Percentiles rank a stretch among this genome's conserved stretches.
Evolutionary conservation across 2,888 invertebrate species (phyloP).

Genomic region (Rotaria macrura): DNA sequence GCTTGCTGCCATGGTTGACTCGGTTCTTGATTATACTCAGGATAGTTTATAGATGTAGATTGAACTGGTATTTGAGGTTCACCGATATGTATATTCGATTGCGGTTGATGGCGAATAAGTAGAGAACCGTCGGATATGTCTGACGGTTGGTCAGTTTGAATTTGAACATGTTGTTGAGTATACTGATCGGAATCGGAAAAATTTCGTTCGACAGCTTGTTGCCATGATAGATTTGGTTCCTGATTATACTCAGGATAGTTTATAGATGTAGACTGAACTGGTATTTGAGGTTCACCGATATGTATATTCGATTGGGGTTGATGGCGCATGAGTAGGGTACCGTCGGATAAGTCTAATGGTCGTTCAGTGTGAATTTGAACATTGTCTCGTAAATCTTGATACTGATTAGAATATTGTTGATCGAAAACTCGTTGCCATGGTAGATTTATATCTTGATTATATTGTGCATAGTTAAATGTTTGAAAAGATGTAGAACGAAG

Average conservation of each 20-base stretch:
- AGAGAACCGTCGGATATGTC: not conserved
- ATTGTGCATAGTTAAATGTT: not conserved
- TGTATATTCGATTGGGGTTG: too few species aligned
- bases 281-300: too few species aligned
- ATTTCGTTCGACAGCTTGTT: too few species aligned
- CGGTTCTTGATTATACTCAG: not conserved
- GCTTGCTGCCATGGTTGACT: too few species aligned
- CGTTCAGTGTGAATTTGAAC: too few species aligned
- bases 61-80: not conserved
- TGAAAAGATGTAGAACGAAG: not conserved
- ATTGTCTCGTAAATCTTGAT: not conserved
- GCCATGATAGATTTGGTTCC: too few species aligned
- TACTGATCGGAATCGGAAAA: too few species aligned
- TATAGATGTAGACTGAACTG: not conserved
- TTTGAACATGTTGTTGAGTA: not conserved
- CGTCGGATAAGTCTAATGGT: not conserved
- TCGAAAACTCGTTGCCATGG: not conserved
- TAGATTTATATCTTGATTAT: not conserved
- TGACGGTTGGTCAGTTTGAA: not conserved
- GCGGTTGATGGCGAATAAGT: too few species aligned
- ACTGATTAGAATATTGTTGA: not conserved
- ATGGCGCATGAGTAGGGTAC: too few species aligned
- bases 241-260: not conserved
- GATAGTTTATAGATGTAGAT: not conserved
- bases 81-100: too few species aligned